Conservation (phyloP, 23 tunicate genomes). For the Trididemnum miniatum region DNA sequence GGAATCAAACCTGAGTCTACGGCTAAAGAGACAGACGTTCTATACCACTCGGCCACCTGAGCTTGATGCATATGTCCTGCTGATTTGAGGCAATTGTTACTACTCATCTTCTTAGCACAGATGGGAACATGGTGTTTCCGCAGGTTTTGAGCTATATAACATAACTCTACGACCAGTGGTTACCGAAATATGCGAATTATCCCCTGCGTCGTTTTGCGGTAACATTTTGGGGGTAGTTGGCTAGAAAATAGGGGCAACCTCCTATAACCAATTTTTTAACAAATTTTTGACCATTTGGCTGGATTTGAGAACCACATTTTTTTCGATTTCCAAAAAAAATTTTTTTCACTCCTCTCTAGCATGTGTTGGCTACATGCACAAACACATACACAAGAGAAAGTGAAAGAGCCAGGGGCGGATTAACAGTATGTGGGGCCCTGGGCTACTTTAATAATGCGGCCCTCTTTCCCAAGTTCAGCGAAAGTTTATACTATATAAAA, state of each 20-base stretch:
- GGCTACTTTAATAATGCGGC: too few species aligned
- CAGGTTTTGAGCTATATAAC: neutral
- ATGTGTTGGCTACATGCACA: too few species aligned
- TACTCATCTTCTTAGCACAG: neutral
- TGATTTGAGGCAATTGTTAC: too few species aligned
- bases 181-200: neutral
- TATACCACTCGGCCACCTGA: too few species aligned
- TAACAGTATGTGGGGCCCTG: too few species aligned
- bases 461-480: too few species aligned
- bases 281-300: neutral
- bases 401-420: too few species aligned
- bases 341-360: neutral
- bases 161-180: neutral
- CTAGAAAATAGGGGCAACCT: neutral
- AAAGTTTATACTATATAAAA: too few species aligned
- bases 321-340: neutral
- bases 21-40: too few species aligned
- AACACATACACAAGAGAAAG: too few species aligned
- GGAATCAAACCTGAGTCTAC: too few species aligned
- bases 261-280: neutral
- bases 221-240: neutral
- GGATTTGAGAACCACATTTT: neutral
- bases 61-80: too few species aligned
- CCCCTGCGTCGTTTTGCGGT: neutral
- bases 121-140: neutral